These are phyloP conservation scores for Neodiprion virginianus DNA, from an alignment of 1,140 invertebrate species.

Conservation along the genomic window DNA sequence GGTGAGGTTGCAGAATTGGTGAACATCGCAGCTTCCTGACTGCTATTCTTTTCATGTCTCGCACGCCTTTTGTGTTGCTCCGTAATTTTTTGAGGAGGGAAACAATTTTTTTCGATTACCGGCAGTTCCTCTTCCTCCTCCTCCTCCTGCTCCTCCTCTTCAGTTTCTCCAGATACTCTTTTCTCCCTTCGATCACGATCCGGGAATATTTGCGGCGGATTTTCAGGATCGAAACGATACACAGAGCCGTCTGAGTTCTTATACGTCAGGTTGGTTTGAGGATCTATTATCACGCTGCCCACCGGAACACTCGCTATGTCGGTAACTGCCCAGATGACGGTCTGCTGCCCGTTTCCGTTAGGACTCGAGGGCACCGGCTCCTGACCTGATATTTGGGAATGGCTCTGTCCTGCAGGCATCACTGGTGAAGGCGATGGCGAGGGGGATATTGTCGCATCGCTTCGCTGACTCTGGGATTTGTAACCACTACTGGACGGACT, in stretches of 20 bases:
- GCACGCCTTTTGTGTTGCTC: constrained; percentile 23
- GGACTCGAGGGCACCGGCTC: constrained; percentile 39
- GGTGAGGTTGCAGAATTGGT: constrained; percentile 54
- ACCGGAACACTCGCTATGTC: constrained; percentile 81
- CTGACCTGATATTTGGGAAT: constrained; percentile 55
- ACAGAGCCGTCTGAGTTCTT: constrained; percentile 63
- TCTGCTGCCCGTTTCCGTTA: constrained; percentile 50
- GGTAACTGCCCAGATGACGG: constrained; percentile 84
- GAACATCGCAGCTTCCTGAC: constrained; percentile 28
- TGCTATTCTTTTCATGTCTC: constrained; percentile 16
- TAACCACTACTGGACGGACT: constrained; percentile 85
- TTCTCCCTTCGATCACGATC: constrained; percentile 37
- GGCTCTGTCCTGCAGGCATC: constrained; percentile 46
- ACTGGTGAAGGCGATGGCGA: constrained; percentile 74
- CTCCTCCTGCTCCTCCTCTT: constrained; percentile 14
- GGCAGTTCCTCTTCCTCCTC: constrained; percentile 48
- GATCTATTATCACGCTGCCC: constrained; percentile 87
- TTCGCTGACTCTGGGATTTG: constrained; percentile 76
- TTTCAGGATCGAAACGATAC: constrained; percentile 77
- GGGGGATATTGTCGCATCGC: constrained; percentile 69
- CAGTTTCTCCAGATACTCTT: constrained; percentile 12
- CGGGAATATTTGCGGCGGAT: constrained; percentile 65
- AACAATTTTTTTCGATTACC: constrained; percentile 19
- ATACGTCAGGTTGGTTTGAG: constrained; percentile 67
- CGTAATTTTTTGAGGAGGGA: constrained; percentile 2